Evolutionary conservation across 2,888 invertebrate genomes (phyloP).

Genomic region (Sinelater perroti): DNA sequence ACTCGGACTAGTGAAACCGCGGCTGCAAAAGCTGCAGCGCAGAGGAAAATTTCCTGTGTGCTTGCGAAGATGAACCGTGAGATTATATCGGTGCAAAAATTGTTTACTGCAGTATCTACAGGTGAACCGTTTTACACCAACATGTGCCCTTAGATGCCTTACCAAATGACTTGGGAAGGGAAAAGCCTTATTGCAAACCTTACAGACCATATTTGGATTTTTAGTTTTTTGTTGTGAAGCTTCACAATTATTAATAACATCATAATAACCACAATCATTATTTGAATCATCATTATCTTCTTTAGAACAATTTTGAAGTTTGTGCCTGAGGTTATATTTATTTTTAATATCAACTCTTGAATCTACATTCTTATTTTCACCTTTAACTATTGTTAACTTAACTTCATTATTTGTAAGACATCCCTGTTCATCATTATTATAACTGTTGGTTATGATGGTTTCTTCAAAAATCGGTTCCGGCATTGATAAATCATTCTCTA

Average conservation of each 20-base stretch:
- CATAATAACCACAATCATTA: not conserved
- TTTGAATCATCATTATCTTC: no score
- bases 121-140: conserved; percentile 16
- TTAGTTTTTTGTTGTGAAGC: not conserved
- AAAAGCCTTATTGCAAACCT: conserved; percentile 25
- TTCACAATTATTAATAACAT: no score
- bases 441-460: conserved; percentile 9
- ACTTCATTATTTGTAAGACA: not conserved
- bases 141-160: conserved; percentile 22
- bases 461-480: conserved; percentile 17
- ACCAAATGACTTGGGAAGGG: conserved; percentile 22
- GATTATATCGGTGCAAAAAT: conserved; percentile 29
- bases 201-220: conserved; percentile 5
- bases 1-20: conserved; percentile 28
- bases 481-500: conserved; percentile 11
- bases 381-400: not conserved
- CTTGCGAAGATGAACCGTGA: conserved; percentile 23
- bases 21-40: conserved; percentile 16
- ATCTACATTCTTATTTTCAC: not conserved
- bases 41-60: conserved; percentile 28
- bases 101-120: conserved; percentile 25
- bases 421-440: not conserved
- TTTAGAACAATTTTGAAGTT: no score
- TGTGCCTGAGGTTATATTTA: no score
- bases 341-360: not conserved